Evolutionary conservation across 2,113 vertebrate species (phyloP), one percentile per base, ranked within the genome.

Genomic region (Xenopus laevis): DNA sequence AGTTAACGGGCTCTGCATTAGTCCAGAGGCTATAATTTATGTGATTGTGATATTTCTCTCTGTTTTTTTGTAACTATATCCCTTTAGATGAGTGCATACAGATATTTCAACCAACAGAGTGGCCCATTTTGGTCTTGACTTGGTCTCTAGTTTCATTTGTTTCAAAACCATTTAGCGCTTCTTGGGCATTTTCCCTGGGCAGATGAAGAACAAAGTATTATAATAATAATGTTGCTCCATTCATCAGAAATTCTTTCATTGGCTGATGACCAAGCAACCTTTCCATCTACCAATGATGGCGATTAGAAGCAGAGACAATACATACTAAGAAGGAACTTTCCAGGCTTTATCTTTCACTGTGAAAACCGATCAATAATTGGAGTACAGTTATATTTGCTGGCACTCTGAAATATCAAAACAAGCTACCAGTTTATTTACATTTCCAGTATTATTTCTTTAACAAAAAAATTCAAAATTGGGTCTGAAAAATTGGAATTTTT

Each of bases 1-100:
- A 71, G 65, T 80, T 75, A 44, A 40, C 74, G 64, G n/a, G 60
- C 15, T n/a, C 62, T 33, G 33, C 46, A 16, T 65, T 65, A 20
- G 52, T 53, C 11, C 33, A 65, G 18, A 46, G 53, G 55, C 33
- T 58, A 64, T 20, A 3, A 55, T 65, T 58, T 45, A 18, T 73
- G n/a, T 53, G 58, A 40, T 62, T 73, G 52, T 65, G 33, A 65
- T 12, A 58, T 58, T 33, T 46, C 20, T 58, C n/a, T 18, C 33
- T 10, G 21, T 50, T 16, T n/a, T 55, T n/a, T 55, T 55, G 13
- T n/a, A 55, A 55, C 13, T 66, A 64, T 20, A 65, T 15, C 40
- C 55, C 57, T 57, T 66, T 23, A 65, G 27, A 21, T 57, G 18
- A 50, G 30, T 66, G 44, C 57, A 65, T 15, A 23, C 44, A 40